These are phyloP conservation scores for Stegana nigrithorax DNA, from an alignment of 2,888 invertebrate genomes.

Conservation along the genomic window DNA sequence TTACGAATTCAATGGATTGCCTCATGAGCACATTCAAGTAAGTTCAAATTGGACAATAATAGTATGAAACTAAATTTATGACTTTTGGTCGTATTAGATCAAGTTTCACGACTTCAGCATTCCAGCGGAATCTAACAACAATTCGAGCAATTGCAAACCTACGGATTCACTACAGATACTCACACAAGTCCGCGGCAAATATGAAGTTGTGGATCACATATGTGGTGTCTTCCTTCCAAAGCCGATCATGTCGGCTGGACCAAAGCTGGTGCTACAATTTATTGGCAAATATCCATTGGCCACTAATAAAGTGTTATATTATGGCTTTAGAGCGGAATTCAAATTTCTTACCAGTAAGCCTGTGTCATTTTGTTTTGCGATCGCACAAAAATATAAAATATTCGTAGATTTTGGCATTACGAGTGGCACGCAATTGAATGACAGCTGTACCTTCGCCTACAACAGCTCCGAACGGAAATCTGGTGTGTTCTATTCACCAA, in stretches of 20 bases:
- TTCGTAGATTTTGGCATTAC: slow-evolving; percentile 88
- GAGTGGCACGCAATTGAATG: slow-evolving; percentile 81
- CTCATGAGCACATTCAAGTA: slow-evolving; percentile 87
- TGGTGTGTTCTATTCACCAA: slow-evolving; percentile 86
- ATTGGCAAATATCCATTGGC: slow-evolving; percentile 72
- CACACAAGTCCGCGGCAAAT: slow-evolving; percentile 83
- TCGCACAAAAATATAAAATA: slow-evolving; percentile 32
- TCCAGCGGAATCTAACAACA: slow-evolving; percentile 59
- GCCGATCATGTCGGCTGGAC: slow-evolving; percentile 93
- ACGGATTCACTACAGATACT: slow-evolving; percentile 71
- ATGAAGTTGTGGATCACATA: slow-evolving; percentile 88
- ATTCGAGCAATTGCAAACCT: slow-evolving; percentile 55
- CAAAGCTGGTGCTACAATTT: slow-evolving; percentile 87
- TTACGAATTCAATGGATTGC: slow-evolving; percentile 89
- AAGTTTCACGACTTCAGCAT: slow-evolving; percentile 66
- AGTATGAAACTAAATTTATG: not conserved
- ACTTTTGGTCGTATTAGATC: slow-evolving; percentile 45
- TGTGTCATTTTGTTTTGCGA: too few relatives aligned
- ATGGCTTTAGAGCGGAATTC: slow-evolving; percentile 90
- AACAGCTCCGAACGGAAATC: slow-evolving; percentile 83
- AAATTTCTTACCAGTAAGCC: slow-evolving; percentile 89
- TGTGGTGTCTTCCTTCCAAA: slow-evolving; percentile 85
- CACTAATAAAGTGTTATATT: slow-evolving; percentile 79
- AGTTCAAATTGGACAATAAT: slow-evolving; percentile 53
- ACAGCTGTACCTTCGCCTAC: slow-evolving; percentile 89